phyloP scores from a whole-genome alignment of 2,113 vertebrate genomes.

The Eonycteris spelaea region DNA sequence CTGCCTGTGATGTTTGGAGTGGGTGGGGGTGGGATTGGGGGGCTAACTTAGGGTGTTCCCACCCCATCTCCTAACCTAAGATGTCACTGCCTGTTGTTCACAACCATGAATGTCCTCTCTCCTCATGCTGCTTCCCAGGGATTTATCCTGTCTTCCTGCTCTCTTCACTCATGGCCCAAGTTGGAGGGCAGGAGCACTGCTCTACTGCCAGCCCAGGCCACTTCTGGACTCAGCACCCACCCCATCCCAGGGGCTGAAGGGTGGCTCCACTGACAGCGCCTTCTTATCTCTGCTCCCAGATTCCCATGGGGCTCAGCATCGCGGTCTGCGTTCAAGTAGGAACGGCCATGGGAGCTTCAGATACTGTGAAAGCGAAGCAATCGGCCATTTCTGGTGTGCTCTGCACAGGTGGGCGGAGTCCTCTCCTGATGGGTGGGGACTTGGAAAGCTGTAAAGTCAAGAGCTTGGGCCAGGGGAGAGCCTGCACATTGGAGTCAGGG shows the following conservation, averaged over 20 bases:
- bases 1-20: neutral
- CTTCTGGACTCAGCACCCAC: neutral
- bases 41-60: no score
- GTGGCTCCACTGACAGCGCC: neutral
- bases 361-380: conserved; percentile 80
- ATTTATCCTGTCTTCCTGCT: no score
- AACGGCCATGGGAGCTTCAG: conserved; percentile 88
- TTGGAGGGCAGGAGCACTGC: no score
- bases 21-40: no score
- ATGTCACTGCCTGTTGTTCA: neutral
- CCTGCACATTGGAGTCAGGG: neutral
- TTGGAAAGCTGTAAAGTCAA: neutral
- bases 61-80: neutral
- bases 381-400: conserved; percentile 81
- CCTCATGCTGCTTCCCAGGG: neutral
- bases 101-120: neutral
- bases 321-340: conserved; percentile 88
- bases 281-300: conserved; percentile 75
- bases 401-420: conserved; percentile 83
- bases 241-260: neutral
- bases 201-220: neutral
- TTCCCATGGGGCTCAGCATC: conserved; percentile 85
- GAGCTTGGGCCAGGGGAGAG: neutral
- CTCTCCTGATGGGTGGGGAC: neutral
- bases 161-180: conserved; percentile 36